These are phyloP conservation scores for Dryobates pubescens DNA, from an alignment of 2,797 vertebrate species.

Conservation along the genomic window DNA sequence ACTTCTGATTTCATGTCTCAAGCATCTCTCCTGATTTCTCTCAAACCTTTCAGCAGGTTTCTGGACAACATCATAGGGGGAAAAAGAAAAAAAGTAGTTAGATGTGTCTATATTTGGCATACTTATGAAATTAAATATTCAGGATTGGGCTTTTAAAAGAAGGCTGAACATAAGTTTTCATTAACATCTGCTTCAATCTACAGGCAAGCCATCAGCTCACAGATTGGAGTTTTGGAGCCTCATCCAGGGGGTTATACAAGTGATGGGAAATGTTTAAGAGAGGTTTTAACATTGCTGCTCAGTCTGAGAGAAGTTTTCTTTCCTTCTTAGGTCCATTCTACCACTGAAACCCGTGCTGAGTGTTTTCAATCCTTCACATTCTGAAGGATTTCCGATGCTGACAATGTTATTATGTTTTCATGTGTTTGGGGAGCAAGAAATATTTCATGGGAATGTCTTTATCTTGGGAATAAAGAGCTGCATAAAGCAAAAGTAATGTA, in stretches of 20 bases:
- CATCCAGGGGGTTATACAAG: background rate
- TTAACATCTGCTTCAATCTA: background rate
- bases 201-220: background rate
- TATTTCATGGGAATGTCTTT: background rate
- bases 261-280: background rate
- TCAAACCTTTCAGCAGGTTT: conserved; percentile 7
- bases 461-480: background rate
- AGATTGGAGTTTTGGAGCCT: background rate
- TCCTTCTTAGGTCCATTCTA: background rate
- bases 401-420: background rate
- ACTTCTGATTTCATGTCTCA: background rate
- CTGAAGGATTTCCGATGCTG: background rate
- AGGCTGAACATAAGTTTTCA: background rate
- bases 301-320: background rate
- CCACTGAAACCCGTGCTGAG: background rate
- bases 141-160: background rate
- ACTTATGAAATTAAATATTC: background rate
- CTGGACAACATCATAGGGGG: background rate
- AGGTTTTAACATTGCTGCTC: background rate
- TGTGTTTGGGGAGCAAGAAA: background rate
- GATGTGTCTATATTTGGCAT: background rate
- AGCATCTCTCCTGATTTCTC: background rate
- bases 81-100: background rate
- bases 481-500: conserved; percentile 4
- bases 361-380: background rate